These are phyloP conservation scores for Drosophila atripex DNA, from an alignment of 2,888 invertebrate genomes.

Conservation along the genomic window DNA sequence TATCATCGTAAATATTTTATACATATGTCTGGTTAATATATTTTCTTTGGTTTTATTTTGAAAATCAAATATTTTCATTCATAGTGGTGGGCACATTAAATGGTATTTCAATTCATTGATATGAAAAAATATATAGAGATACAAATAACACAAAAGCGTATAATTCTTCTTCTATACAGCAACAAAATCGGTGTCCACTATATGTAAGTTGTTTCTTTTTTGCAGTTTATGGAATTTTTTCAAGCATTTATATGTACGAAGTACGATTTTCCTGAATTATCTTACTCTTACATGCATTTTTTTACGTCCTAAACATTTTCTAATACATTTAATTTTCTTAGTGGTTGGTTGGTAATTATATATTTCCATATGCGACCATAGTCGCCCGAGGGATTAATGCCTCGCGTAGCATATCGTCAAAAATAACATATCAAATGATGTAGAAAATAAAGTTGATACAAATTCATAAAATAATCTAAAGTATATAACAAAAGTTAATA, in stretches of 20 bases:
- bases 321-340: slow-evolving; percentile 71
- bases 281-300: slow-evolving; percentile 63
- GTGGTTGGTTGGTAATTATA: slow-evolving; percentile 38
- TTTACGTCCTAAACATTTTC: slow-evolving; percentile 73
- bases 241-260: slow-evolving; percentile 29
- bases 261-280: slow-evolving; percentile 46
- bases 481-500: not conserved
- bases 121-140: slow-evolving; percentile 29
- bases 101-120: slow-evolving; percentile 14
- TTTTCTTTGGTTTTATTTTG: not conserved
- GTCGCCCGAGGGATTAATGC: not conserved
- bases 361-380: slow-evolving; percentile 1
- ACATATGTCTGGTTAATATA: slow-evolving; percentile 27
- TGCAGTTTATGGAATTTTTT: slow-evolving; percentile 13
- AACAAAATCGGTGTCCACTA: slow-evolving; percentile 25
- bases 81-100: slow-evolving; percentile 34
- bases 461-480: slow-evolving; percentile 3
- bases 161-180: slow-evolving; percentile 48
- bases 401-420: not conserved
- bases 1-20: slow-evolving; percentile 39
- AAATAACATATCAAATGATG: slow-evolving; percentile 4
- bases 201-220: slow-evolving; percentile 38
- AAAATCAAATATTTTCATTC: slow-evolving; percentile 8
- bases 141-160: slow-evolving; percentile 15
- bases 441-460: not conserved